Percentiles rank a stretch among this genome's conserved stretches.
These are phyloP conservation scores for Pomatorhinus ruficollis DNA, from an alignment of 2,113 vertebrate genomes.

Conservation along the genomic window DNA sequence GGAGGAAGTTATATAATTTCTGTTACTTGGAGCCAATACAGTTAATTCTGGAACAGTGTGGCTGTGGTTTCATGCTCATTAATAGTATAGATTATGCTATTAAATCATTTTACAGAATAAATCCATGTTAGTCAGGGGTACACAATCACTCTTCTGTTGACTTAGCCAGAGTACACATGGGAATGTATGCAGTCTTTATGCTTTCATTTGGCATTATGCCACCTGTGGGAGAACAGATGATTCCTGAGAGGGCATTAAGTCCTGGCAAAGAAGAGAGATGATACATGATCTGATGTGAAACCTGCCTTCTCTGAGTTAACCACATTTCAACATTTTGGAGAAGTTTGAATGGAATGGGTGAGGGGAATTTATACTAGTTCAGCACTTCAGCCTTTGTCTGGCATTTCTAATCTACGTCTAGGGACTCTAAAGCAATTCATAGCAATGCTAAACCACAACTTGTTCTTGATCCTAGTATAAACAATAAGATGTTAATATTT, in stretches of 20 bases:
- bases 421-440: neutral
- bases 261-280: neutral
- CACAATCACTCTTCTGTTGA: constrained; percentile 33
- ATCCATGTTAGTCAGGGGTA: neutral
- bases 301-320: neutral
- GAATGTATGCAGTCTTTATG: constrained; percentile 25
- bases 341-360: neutral
- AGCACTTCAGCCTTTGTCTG: neutral
- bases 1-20: neutral
- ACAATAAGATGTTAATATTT: neutral
- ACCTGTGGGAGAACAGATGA: neutral
- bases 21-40: neutral
- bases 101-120: neutral
- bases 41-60: neutral
- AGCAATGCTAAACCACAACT: neutral
- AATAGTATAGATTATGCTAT: neutral
- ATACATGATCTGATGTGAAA: constrained; percentile 14
- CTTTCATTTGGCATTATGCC: neutral
- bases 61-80: constrained; percentile 21
- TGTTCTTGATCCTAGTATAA: neutral
- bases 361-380: neutral
- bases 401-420: neutral
- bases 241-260: neutral
- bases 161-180: neutral
- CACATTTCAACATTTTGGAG: neutral